Percentiles rank a stretch among this genome's conserved stretches.
These are phyloP conservation scores for Cryptotermes secundus DNA, from an alignment of 1,140 invertebrate genomes.

Conservation along the genomic window DNA sequence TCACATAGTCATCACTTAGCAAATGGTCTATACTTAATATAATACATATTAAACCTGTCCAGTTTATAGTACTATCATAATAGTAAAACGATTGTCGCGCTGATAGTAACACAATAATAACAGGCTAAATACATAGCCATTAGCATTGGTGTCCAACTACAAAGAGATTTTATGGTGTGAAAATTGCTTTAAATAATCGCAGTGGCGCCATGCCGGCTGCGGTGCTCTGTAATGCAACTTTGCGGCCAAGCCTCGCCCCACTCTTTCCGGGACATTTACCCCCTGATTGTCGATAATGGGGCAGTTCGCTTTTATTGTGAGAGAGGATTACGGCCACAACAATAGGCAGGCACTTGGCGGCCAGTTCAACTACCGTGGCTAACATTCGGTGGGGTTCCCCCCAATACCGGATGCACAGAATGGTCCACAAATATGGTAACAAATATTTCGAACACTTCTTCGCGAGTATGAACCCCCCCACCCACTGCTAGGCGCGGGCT, in stretches of 20 bases:
- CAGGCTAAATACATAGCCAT: constrained; percentile 1
- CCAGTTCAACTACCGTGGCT: constrained; percentile 9
- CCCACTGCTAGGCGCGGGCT: too few relatives aligned
- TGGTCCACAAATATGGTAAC: background rate
- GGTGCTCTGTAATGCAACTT: background rate
- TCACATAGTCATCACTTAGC: too few relatives aligned
- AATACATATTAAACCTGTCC: too few relatives aligned
- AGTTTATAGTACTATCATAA: too few relatives aligned
- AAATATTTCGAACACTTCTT: background rate
- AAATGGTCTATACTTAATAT: too few relatives aligned
- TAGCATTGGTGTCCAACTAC: background rate
- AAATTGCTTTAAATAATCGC: constrained; percentile 20
- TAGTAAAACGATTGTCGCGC: too few relatives aligned
- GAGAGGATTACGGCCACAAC: constrained; percentile 3
- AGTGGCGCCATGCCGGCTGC: background rate
- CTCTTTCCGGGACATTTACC: background rate
- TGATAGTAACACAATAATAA: background rate
- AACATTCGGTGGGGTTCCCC: background rate
- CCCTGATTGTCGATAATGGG: background rate
- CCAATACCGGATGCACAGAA: background rate
- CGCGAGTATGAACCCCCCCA: too few relatives aligned
- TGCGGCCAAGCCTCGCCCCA: background rate
- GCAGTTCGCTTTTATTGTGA: constrained; percentile 7
- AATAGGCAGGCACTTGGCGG: constrained; percentile 3
- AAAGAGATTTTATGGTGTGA: constrained; percentile 3